These are phyloP conservation scores for Scaptomyza cyrtandrae DNA, from an alignment of 2,888 invertebrate species.

Conservation along the genomic window DNA sequence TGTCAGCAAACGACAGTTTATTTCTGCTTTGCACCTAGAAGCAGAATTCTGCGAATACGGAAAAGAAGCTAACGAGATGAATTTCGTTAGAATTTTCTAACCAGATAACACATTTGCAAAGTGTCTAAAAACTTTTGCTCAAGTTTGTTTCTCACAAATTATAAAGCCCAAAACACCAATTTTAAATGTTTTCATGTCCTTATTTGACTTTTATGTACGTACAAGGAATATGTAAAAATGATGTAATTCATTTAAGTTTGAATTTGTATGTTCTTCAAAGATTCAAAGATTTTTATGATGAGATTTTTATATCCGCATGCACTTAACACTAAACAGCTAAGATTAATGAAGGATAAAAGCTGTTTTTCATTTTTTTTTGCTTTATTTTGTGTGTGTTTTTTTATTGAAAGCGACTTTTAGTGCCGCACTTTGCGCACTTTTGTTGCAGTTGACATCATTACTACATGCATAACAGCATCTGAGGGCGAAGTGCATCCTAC, in stretches of 20 bases:
- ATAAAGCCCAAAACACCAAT: background rate
- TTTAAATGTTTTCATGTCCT: background rate
- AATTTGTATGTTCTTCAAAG: background rate
- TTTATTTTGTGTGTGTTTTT: constrained; percentile 6
- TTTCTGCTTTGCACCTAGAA: no score
- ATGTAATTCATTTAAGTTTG: background rate
- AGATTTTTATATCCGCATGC: background rate
- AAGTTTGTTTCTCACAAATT: background rate
- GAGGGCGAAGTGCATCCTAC: constrained; percentile 6
- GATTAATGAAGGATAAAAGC: constrained; percentile 7
- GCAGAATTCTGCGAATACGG: background rate
- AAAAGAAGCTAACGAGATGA: background rate
- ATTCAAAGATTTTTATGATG: background rate
- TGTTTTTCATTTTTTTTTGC: constrained; percentile 18
- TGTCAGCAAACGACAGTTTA: no score
- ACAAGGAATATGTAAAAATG: background rate
- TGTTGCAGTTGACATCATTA: constrained; percentile 55
- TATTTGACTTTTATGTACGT: background rate
- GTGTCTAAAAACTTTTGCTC: background rate
- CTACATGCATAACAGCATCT: constrained; percentile 53
- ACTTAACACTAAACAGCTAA: constrained; percentile 4
- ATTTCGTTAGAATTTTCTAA: background rate
- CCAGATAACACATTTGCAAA: background rate
- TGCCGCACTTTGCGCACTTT: constrained; percentile 32
- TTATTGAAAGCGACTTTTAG: constrained; percentile 26